Evolutionary conservation across 2,797 vertebrate species (phyloP).

Genomic region (Apogon hyalosoma): DNA sequence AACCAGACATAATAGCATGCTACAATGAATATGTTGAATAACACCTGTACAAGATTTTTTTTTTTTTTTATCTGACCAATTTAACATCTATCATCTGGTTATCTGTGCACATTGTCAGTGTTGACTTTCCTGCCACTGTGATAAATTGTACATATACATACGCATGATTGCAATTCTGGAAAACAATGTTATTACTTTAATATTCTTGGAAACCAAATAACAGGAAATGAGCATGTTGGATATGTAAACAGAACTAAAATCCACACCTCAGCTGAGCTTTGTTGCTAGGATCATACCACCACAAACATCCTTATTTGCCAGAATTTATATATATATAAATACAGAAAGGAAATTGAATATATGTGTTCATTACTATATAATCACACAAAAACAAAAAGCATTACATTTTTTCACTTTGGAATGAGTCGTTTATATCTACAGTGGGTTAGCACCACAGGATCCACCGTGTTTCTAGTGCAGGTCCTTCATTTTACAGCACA

Average conservation of each 20-base stretch:
- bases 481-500: too few relatives aligned
- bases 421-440: too few relatives aligned
- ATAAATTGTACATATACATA: neutral
- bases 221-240: neutral
- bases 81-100: neutral
- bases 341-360: too few relatives aligned
- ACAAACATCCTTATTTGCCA: neutral
- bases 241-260: conserved; percentile 14
- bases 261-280: conserved; percentile 6
- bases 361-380: too few relatives aligned
- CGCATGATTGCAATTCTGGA: neutral
- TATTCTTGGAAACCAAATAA: conserved; percentile 20
- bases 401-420: too few relatives aligned
- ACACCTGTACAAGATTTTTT: too few relatives aligned
- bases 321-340: neutral
- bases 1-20: too few relatives aligned
- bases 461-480: too few relatives aligned
- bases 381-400: too few relatives aligned
- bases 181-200: conserved; percentile 19
- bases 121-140: conserved; percentile 11
- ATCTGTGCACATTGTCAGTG: neutral
- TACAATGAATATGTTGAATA: too few relatives aligned
- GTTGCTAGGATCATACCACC: conserved; percentile 1
- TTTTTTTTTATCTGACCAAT: conserved; percentile 1
- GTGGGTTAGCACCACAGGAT: too few relatives aligned